Base-by-base conservation (phyloP, 1,140 invertebrate species). In the Wiebesia pumilae region DNA sequence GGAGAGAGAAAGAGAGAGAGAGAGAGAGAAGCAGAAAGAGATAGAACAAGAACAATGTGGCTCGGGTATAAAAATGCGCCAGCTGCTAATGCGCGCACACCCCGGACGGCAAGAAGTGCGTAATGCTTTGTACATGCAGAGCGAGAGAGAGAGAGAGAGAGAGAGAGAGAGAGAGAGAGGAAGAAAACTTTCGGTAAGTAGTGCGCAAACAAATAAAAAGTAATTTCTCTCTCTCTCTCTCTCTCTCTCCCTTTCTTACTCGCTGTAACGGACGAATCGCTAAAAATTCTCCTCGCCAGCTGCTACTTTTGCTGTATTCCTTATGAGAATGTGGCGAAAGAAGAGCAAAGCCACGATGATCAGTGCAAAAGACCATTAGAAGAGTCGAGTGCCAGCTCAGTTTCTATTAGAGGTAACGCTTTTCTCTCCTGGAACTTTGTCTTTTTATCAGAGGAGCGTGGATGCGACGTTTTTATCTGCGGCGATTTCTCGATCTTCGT, bases 1-100 rank as follows among this genome's bases (percentile, higher is more conserved):
- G 19, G 27, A 27, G 73, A 47, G 38, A 43, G 73, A 47, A 24
- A n/a, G n/a, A 77, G 40, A 47, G 19, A 43, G 40, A 43, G 40
- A 47, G 40, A 71, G 33, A 38, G 75, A 77, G 40, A 77, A 30
- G 24, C 24, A 77, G 27, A 77, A 24, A 77, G 40, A 77, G 40
- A 43, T 14, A 2, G 16, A 38, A 51, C 73, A 84, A 84, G 83
- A 84, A 84, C 83, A 84, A 84, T 84, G 75, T 75, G 14, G 82
- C 51, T 14, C 24, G 69, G 47, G 35, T 35, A 43, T 58, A 83
- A 83, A 83, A 83, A 83, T 83, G 24, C 47, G 1, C 35, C 27
- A 30, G 69, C 67, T 35, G 82, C 82, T 83, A 83, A 83, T 83
- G 82, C 71, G 69, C 82, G 33, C 82, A 83, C 82, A 83, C 82